phyloP scores from a whole-genome alignment of 2,113 vertebrate genomes.

The Planiliza haematocheilus region DNA sequence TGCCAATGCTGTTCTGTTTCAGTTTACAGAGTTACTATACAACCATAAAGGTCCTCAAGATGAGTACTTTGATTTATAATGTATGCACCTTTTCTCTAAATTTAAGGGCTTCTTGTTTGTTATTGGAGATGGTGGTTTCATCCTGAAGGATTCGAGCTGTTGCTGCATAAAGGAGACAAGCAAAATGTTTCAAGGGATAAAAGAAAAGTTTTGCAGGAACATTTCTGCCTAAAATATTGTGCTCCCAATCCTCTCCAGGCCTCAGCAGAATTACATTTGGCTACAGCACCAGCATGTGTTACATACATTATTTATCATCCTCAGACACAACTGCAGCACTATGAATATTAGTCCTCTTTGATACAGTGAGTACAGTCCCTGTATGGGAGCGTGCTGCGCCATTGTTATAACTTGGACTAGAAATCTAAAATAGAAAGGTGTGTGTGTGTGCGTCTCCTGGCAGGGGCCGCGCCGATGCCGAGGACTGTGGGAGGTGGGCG shows the following conservation, averaged over 20 bases:
- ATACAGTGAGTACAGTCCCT: constrained; percentile 20
- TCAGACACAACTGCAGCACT: constrained; percentile 8
- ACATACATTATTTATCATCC: constrained; percentile 36
- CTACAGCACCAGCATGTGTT: neutral
- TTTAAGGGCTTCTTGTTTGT: neutral
- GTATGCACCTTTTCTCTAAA: neutral
- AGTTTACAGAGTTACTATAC: too few species aligned
- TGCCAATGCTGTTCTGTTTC: too few species aligned
- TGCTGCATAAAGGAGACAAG: neutral
- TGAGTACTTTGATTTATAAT: neutral
- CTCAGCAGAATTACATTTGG: constrained; percentile 20
- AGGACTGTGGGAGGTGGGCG: constrained; percentile 59
- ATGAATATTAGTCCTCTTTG: constrained; percentile 22
- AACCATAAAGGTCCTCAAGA: constrained; percentile 12
- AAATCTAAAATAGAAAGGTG: constrained; percentile 67
- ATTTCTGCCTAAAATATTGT: constrained; percentile 2
- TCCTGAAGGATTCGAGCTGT: neutral
- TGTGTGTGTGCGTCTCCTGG: too few species aligned
- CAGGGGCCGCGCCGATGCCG: too few species aligned
- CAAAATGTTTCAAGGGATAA: constrained; percentile 3
- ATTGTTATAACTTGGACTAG: constrained; percentile 50
- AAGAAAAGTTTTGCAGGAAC: neutral
- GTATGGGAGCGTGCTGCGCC: neutral
- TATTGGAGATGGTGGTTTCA: neutral
- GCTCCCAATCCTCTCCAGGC: constrained; percentile 5